Evolutionary conservation across 30 jellyfish, hydroid and myxozoan genomes (phyloP).

Genomic region (Mastigias papua): DNA sequence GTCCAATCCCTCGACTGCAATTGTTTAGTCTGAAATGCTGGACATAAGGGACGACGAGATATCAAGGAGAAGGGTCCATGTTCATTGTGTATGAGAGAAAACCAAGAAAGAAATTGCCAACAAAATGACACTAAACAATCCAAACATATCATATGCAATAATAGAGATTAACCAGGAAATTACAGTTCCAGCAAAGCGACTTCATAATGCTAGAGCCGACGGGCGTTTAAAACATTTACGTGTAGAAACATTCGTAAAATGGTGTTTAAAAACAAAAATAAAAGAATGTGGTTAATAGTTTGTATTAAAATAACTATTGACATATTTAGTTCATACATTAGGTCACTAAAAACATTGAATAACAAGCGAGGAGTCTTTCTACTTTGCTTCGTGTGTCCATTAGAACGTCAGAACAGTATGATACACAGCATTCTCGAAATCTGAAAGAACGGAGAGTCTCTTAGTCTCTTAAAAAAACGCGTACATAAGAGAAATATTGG

Average conservation of each 20-base stretch:
- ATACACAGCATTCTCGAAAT: constrained; percentile 79
- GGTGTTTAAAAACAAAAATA: not conserved
- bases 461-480: too few relatives aligned
- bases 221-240: constrained; percentile 16
- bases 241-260: constrained; percentile 36
- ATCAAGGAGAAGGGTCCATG: too few relatives aligned
- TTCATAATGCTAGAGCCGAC: constrained; percentile 11
- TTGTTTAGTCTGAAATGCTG: too few relatives aligned
- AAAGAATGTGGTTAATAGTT: not conserved
- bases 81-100: too few relatives aligned
- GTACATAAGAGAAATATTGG: too few relatives aligned
- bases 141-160: constrained; percentile 45
- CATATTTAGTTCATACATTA: constrained; percentile 53
- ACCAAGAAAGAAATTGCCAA: not conserved
- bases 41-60: too few relatives aligned
- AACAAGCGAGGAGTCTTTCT: not conserved
- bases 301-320: constrained; percentile 13
- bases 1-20: too few relatives aligned
- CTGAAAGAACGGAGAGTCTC: not conserved
- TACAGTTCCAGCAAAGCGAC: constrained; percentile 17
- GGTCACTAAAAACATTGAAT: constrained; percentile 3
- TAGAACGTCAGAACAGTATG: constrained; percentile 21
- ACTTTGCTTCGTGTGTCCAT: constrained; percentile 35
- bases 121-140: constrained; percentile 13
- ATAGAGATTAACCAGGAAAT: constrained; percentile 24